Evolutionary conservation across 2,888 invertebrate genomes (phyloP).

Genomic region (Sipha maydis): DNA sequence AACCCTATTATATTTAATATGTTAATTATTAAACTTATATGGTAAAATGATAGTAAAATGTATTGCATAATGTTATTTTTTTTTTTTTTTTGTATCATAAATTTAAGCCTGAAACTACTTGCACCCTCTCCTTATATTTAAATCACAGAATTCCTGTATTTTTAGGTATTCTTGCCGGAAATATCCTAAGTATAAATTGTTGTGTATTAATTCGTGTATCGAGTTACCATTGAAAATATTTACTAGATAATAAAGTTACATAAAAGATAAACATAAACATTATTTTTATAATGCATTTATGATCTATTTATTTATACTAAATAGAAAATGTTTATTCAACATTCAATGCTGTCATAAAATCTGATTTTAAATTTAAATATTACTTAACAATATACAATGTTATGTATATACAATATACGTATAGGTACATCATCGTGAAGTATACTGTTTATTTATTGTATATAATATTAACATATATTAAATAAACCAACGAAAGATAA

Average conservation of each 20-base stretch:
- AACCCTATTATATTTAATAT: background rate
- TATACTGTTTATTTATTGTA: no score
- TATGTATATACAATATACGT: no score
- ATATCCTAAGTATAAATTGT: background rate
- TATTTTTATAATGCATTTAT: background rate
- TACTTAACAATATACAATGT: no score
- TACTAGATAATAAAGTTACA: slow-evolving; percentile 3
- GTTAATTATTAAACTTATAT: background rate
- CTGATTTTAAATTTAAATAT: no score
- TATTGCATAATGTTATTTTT: background rate
- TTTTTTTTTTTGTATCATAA: slow-evolving; percentile 20
- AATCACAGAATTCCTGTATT: slow-evolving; percentile 3
- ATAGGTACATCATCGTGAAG: no score
- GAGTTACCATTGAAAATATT: slow-evolving; percentile 1
- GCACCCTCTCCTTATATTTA: background rate
- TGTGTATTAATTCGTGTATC: background rate
- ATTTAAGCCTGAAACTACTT: background rate
- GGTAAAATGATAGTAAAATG: background rate
- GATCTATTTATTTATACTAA: no score
- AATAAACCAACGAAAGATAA: no score
- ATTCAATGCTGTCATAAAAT: no score
- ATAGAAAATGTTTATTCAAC: no score
- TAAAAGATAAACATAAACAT: background rate
- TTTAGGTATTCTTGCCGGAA: slow-evolving; percentile 7
- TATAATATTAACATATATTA: no score